Base-by-base conservation (phyloP, 2,888 invertebrate species). In the Scaptodrosophila latifasciaeformis region DNA sequence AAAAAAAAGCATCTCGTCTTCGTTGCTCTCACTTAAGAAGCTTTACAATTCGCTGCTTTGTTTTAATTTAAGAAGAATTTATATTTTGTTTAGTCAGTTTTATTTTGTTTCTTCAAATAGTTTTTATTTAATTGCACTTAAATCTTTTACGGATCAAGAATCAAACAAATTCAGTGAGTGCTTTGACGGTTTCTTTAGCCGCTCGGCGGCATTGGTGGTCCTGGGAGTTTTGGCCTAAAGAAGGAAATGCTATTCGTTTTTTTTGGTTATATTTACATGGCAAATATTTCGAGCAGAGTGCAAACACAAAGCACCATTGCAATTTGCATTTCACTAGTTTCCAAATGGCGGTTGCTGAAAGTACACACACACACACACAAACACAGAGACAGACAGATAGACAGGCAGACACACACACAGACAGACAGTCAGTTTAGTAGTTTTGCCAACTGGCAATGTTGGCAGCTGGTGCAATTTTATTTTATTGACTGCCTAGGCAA, bases 121-220 rank as follows among this genome's bases (percentile, higher is more conserved):
- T 74, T 79, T 69, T 69, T 65, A 65, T 74, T 79, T 74, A 74
- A 74, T 74, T 79, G 77, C 72, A 72, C 74, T 76, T 58, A 54
- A 71, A 62, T 39, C n/a, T n/a, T n/a, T 34, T 43, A 3, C 13
- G 43, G 12, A 27, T 9, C 9, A 19, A 43, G 24, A 21, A 21
- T 24, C 18, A 46, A 13, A 46, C 2, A 46, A 34, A 34, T 19
- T 34, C 30, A 27, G n/a, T n/a, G n/a, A n/a, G n/a, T n/a, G n/a
- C n/a, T n/a, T n/a, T n/a, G n/a, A n/a, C n/a, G n/a, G n/a, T 24
- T 24, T 24, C 7, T 24, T 24, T 24, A 5, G 24, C 24, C 24
- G 24, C 7, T 3, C 24, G 24, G 24, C 7, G 24, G 4, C 24
- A n/a, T n/a, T n/a, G n/a, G n/a, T n/a, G n/a, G n/a, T n/a, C n/a